Evolutionary conservation across 2,113 vertebrate genomes (phyloP), one percentile per base, ranked within the genome.

Genomic region (Oryzias woworae): DNA sequence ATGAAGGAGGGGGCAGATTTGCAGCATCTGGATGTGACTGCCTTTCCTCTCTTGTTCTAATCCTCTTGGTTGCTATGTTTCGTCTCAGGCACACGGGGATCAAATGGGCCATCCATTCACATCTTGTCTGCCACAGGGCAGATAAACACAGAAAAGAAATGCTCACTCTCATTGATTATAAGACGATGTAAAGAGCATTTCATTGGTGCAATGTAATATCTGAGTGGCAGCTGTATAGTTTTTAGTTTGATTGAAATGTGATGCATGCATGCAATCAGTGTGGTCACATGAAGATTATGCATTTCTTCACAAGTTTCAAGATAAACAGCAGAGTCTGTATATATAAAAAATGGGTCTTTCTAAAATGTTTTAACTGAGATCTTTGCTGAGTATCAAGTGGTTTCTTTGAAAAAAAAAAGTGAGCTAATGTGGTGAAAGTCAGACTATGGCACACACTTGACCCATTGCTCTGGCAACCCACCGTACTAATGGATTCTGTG

Each of bases 21-120:
- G 79, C 51, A 64, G 81, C 81, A 87, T 85, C 79, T 83, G 77
- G 82, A 85, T 81, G 64, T 75, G 84, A 74, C 44, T 36, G 66
- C 53, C 58, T 51, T 87, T 74, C 78, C 82, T 62, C 71, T 71
- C 58, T 76, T 55, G 5, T 48, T 66, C 62, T 87, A 84, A 86
- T 87, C 85, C 85, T 75, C 73, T 3, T 7, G 58, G 66, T 57
- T 62, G 55, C 67, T 81, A 66, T 72, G 46, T 86, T 67, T 68
- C 75, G 77, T 70, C 71, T 85, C 61, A 65, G 70, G 71, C 67
- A 58, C 79, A 79, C 47, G 58, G 62, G 63, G 68, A 77, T 78
- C 46, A 64, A 81, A 71, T 73, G 63, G 66, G 70, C 64, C 70
- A 80, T 85, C 72, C 61, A 80, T 87, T 82, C 59, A 81, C 59